These are phyloP conservation scores for Sisyra nigra DNA, from an alignment of 2,888 invertebrate species.

Conservation along the genomic window DNA sequence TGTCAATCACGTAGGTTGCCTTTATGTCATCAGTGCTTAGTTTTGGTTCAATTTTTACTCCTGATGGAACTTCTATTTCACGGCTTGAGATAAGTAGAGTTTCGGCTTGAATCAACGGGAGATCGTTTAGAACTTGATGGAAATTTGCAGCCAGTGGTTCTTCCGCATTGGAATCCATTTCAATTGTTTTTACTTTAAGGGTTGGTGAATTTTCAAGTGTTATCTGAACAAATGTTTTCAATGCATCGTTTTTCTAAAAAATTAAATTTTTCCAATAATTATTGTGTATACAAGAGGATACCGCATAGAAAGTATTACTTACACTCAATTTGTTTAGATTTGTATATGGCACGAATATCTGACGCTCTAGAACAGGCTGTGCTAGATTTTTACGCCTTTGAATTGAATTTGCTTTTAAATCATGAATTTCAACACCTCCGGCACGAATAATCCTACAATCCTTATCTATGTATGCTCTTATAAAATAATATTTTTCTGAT, in stretches of 20 bases:
- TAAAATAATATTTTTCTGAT: slow-evolving; percentile 11
- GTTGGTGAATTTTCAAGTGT: slow-evolving; percentile 52
- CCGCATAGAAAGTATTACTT: neutral
- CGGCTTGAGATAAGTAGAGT: slow-evolving; percentile 38
- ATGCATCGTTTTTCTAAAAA: slow-evolving; percentile 18
- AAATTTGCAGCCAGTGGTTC: slow-evolving; percentile 37
- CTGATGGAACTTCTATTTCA: slow-evolving; percentile 29
- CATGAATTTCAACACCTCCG: slow-evolving; percentile 63
- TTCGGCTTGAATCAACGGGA: slow-evolving; percentile 53
- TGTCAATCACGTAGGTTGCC: slow-evolving; percentile 16
- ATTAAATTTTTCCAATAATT: neutral
- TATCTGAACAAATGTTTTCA: slow-evolving; percentile 48
- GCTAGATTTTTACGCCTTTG: slow-evolving; percentile 48
- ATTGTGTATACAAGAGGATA: too few relatives aligned
- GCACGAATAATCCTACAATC: slow-evolving; percentile 29
- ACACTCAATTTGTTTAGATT: slow-evolving; percentile 15
- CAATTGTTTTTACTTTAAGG: slow-evolving; percentile 41
- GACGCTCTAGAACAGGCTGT: slow-evolving; percentile 62
- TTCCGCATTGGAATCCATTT: slow-evolving; percentile 23
- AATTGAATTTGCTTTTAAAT: slow-evolving; percentile 60
- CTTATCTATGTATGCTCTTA: slow-evolving; percentile 25
- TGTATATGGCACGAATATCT: slow-evolving; percentile 50
- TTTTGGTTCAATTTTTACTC: slow-evolving; percentile 42
- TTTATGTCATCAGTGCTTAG: slow-evolving; percentile 28
- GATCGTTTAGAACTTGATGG: slow-evolving; percentile 41